Conservation (phyloP, 2,888 invertebrate genomes). For the Sinhomidia bicolor region DNA sequence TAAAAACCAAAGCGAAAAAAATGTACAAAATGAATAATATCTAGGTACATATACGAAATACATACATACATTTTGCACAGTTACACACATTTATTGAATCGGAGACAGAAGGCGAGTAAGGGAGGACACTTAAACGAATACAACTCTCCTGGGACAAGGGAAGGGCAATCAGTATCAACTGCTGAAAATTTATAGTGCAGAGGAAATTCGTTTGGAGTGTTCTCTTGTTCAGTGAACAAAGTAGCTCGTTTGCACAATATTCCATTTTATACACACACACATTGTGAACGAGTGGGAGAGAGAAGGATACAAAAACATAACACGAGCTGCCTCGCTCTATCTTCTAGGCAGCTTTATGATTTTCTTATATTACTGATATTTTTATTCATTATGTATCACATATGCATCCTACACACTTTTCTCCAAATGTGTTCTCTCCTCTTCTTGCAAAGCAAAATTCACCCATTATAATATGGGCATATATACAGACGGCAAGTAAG, state of each 20-base stretch:
- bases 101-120: constrained; percentile 44
- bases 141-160: constrained; percentile 66
- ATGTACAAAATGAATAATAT: neutral
- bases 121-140: constrained; percentile 64
- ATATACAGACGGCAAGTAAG: too few relatives aligned
- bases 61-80: too few relatives aligned
- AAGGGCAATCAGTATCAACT: constrained; percentile 75
- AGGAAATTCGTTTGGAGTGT: constrained; percentile 63
- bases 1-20: neutral
- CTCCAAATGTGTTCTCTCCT: too few relatives aligned
- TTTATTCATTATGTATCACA: neutral
- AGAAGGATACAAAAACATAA: constrained; percentile 12
- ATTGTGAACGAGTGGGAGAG: neutral
- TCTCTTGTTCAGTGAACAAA: constrained; percentile 64
- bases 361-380: neutral
- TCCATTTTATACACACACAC: neutral
- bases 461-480: too few relatives aligned
- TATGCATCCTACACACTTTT: too few relatives aligned
- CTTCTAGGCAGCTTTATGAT: neutral
- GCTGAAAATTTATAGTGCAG: constrained; percentile 68
- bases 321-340: neutral
- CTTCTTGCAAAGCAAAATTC: too few relatives aligned
- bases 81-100: neutral
- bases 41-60: too few relatives aligned
- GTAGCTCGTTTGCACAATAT: constrained; percentile 57